phyloP scores from a whole-genome alignment of 2,888 invertebrate species.

The Cephus pygmeus region DNA sequence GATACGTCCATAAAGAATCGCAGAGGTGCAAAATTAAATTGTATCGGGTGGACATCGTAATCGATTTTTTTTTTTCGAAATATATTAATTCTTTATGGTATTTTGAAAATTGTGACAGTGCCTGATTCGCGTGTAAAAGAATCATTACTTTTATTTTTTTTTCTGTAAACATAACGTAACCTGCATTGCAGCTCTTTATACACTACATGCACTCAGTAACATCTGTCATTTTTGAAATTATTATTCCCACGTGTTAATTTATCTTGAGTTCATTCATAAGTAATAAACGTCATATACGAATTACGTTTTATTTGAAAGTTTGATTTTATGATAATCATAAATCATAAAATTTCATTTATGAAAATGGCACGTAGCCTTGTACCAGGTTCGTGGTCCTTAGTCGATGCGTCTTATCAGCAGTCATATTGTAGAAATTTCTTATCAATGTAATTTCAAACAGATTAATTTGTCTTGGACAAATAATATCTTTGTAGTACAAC shows the following conservation, averaged over 20 bases:
- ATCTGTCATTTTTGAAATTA: neutral
- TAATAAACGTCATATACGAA: neutral
- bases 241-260: neutral
- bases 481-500: neutral
- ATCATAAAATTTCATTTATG: neutral
- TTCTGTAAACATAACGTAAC: neutral
- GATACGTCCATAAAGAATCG: neutral
- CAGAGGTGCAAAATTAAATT: neutral
- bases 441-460: neutral
- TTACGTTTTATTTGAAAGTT: neutral
- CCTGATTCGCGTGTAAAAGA: neutral
- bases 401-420: neutral
- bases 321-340: neutral
- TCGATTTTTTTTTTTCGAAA: neutral
- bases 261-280: neutral
- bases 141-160: neutral
- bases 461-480: neutral
- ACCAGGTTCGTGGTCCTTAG: neutral
- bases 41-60: slow-evolving; percentile 3
- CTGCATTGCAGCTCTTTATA: neutral
- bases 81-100: neutral
- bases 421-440: neutral
- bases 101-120: neutral
- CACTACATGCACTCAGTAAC: neutral
- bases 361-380: neutral